These are phyloP conservation scores for Sarcoramphus papa DNA, from an alignment of 2,797 vertebrate species.

Conservation along the genomic window DNA sequence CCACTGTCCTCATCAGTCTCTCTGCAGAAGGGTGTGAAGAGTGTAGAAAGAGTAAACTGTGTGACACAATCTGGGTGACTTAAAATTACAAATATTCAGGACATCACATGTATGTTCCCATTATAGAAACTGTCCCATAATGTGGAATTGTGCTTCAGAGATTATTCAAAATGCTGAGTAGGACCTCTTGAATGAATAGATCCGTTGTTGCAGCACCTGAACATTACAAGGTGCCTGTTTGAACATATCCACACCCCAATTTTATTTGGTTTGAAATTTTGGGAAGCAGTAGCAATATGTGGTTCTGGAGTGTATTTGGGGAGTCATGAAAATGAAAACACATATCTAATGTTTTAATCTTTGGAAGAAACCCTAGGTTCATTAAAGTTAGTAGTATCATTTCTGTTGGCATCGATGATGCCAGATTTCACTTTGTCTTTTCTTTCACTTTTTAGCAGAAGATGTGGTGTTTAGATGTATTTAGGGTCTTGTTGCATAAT, in stretches of 20 bases:
- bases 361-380: neutral
- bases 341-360: neutral
- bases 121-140: neutral
- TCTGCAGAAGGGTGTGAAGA: neutral
- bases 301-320: neutral
- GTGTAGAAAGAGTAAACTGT: neutral
- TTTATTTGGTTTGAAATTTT: neutral
- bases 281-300: neutral
- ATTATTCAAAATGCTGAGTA: neutral
- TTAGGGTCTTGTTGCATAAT: neutral
- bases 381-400: neutral
- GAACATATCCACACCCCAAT: neutral
- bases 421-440: neutral
- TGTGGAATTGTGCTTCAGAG: neutral
- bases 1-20: neutral
- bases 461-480: neutral
- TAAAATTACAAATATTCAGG: neutral
- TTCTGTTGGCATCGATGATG: neutral
- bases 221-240: neutral
- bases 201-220: neutral
- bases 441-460: neutral
- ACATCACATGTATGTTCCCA: neutral
- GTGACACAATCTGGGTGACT: neutral
- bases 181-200: neutral
- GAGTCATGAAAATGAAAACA: neutral